Percentiles rank a stretch among this genome's conserved stretches.
phyloP scores from a whole-genome alignment of 2,113 vertebrate genomes.

The Donacobius atricapilla region DNA sequence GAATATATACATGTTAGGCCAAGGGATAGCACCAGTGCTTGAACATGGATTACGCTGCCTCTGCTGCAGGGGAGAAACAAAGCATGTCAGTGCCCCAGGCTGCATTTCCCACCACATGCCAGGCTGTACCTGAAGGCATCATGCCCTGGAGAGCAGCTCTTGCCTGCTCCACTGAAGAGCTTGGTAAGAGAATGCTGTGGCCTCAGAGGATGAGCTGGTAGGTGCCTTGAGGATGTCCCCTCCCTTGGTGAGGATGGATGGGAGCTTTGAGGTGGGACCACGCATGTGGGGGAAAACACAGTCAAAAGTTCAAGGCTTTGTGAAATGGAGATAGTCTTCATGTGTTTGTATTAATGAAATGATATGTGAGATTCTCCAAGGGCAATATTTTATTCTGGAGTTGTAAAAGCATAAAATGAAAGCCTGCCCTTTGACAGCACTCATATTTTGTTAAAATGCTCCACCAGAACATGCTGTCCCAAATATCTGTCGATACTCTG shows the following conservation, averaged over 20 bases:
- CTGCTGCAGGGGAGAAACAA: neutral
- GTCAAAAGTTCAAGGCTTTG: neutral
- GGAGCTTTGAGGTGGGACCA: neutral
- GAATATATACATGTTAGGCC: neutral
- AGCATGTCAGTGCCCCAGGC: neutral
- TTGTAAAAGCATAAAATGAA: conserved; percentile 19
- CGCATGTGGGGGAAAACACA: rapidly evolving
- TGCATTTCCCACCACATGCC: neutral
- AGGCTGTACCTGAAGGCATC: neutral
- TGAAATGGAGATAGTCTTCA: neutral
- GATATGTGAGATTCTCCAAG: conserved; percentile 26
- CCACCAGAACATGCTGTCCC: conserved; percentile 54
- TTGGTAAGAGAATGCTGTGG: neutral
- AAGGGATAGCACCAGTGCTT: neutral
- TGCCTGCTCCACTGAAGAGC: neutral
- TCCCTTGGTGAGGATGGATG: neutral
- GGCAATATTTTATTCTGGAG: conserved; percentile 60
- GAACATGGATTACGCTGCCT: neutral
- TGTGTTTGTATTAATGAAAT: conserved; percentile 1
- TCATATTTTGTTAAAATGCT: neutral
- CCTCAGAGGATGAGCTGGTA: neutral
- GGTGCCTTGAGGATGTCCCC: neutral
- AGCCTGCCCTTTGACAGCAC: conserved; percentile 50
- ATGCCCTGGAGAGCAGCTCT: neutral
- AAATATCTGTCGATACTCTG: neutral